These are phyloP conservation scores for Caenorhabditis becei DNA, from an alignment of 2,888 invertebrate species.

Conservation along the genomic window DNA sequence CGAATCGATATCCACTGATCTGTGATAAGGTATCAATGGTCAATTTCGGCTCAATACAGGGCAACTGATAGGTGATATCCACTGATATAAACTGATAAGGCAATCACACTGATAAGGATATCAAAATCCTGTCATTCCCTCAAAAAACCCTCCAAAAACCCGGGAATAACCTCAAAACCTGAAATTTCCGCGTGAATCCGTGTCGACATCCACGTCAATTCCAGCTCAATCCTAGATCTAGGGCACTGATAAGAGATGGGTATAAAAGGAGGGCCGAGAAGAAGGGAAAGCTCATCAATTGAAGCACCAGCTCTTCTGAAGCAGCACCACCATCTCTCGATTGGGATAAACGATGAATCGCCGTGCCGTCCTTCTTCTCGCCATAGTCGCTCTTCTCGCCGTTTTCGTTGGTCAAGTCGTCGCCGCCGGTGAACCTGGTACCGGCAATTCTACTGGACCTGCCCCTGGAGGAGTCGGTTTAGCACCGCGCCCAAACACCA, in stretches of 20 bases:
- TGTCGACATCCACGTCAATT: neutral
- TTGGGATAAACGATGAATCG: constrained; percentile 16
- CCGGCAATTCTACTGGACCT: neutral
- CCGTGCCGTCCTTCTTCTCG: constrained; percentile 6
- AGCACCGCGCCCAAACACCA: no score
- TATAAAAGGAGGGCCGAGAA: neutral
- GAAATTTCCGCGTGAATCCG: neutral
- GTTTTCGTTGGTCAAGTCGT: neutral
- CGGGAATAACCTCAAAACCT: no score
- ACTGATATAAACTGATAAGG: no score
- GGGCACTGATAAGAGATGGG: neutral
- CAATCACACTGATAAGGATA: no score
- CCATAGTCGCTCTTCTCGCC: constrained; percentile 11
- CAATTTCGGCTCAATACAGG: no score
- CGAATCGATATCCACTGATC: no score
- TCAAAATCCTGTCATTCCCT: no score
- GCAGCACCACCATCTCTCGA: neutral
- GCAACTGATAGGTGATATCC: no score
- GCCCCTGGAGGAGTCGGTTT: no score
- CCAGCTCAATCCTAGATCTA: neutral
- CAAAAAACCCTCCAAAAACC: no score
- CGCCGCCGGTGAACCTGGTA: neutral
- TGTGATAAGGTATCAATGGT: no score
- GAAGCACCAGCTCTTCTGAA: neutral
- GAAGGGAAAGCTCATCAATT: neutral